Percentiles rank a stretch among this genome's conserved stretches.
phyloP scores from a whole-genome alignment of 1,140 invertebrate species.

The Leptonema lineaticorne region DNA sequence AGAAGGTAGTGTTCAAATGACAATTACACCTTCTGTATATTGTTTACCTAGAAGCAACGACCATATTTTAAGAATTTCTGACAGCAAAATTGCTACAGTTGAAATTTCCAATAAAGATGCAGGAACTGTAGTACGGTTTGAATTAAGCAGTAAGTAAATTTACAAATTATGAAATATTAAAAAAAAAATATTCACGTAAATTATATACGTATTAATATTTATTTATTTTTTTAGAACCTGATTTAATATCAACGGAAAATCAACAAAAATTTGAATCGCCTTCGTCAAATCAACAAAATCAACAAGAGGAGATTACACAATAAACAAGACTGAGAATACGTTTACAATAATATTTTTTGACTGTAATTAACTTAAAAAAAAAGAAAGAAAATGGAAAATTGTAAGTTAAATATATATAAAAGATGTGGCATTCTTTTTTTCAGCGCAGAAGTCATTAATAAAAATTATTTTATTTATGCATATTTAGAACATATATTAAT shows the following conservation, averaged over 20 bases:
- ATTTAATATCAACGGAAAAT: slow-evolving; percentile 30
- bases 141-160: slow-evolving; percentile 35
- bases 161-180: background rate
- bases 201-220: background rate
- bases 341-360: too few relatives aligned
- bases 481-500: too few relatives aligned
- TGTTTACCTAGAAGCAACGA: background rate
- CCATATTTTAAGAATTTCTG: slow-evolving; percentile 20
- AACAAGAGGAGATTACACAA: background rate
- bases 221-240: slow-evolving; percentile 32
- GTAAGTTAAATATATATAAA: too few relatives aligned
- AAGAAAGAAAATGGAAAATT: too few relatives aligned
- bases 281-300: background rate
- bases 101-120: slow-evolving; percentile 29
- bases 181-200: background rate
- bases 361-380: too few relatives aligned
- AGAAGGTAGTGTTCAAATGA: slow-evolving; percentile 2
- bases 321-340: background rate
- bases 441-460: too few relatives aligned
- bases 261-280: background rate
- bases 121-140: slow-evolving; percentile 36
- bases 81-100: slow-evolving; percentile 14
- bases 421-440: too few relatives aligned
- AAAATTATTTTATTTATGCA: too few relatives aligned
- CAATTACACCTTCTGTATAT: background rate